Conservation (phyloP, 2,797 vertebrate species). For the Anomalospiza imberbis region DNA sequence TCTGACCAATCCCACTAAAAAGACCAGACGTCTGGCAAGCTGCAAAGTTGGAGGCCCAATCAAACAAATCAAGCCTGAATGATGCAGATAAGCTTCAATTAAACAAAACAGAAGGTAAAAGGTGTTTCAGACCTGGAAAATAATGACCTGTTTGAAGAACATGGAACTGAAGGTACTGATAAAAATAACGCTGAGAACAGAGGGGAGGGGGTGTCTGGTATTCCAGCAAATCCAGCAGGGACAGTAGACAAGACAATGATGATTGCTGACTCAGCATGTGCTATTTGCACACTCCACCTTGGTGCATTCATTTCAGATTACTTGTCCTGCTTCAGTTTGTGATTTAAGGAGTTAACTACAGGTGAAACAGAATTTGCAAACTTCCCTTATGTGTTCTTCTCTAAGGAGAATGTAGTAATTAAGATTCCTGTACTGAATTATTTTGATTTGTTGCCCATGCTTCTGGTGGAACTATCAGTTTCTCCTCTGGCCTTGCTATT, state of each 20-base stretch:
- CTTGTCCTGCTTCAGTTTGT: background rate
- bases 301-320: background rate
- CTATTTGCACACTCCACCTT: background rate
- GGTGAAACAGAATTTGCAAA: background rate
- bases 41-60: background rate
- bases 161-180: background rate
- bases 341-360: background rate
- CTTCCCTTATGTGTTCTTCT: background rate
- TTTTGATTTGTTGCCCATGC: background rate
- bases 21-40: background rate
- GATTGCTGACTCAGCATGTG: background rate
- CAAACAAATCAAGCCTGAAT: background rate
- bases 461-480: background rate
- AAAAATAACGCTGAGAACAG: background rate
- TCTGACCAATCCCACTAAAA: background rate
- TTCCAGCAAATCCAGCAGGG: background rate
- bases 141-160: background rate
- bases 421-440: background rate
- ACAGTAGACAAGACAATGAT: background rate
- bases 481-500: background rate
- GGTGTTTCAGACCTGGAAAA: background rate
- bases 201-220: background rate
- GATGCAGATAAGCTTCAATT: background rate
- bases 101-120: background rate
- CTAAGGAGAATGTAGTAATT: background rate